Conservation (phyloP, 2,888 invertebrate species). For the Caenorhabditis sp. region DNA sequence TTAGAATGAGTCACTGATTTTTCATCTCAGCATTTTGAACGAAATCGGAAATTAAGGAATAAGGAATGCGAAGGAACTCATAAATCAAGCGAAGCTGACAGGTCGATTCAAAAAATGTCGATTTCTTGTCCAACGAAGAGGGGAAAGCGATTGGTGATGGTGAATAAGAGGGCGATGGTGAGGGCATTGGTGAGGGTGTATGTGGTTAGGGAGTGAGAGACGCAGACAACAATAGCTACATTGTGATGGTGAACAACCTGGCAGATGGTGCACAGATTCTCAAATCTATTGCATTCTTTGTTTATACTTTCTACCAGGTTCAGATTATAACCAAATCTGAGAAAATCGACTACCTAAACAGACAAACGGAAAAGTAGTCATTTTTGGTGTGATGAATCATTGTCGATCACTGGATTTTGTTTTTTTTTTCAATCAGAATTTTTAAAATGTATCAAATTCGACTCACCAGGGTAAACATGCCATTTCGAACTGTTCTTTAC, state of each 20-base stretch:
- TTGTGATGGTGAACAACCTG: conserved; percentile 13
- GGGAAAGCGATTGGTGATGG: neutral
- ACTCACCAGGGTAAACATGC: conserved; percentile 51
- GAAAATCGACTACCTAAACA: neutral
- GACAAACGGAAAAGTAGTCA: neutral
- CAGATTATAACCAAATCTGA: neutral
- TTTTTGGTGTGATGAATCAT: neutral
- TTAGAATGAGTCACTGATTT: conserved; percentile 15
- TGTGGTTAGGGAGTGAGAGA: conserved; percentile 17
- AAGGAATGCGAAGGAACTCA: neutral
- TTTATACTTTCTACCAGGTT: neutral
- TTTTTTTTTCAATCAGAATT: neutral
- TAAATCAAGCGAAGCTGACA: conserved; percentile 32
- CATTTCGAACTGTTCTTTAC: neutral
- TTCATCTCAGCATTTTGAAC: conserved; percentile 10
- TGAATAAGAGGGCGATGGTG: neutral
- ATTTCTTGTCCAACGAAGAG: neutral
- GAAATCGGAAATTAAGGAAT: conserved; percentile 6
- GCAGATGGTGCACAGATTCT: conserved; percentile 56
- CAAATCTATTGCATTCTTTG: conserved; percentile 19
- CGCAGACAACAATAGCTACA: conserved; percentile 38
- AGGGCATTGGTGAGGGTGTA: neutral
- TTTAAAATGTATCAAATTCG: neutral
- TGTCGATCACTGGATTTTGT: neutral
- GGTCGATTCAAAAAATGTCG: conserved; percentile 31